Evolutionary conservation across 2,113 vertebrate genomes (phyloP).

Genomic region (Tursiops truncatus): DNA sequence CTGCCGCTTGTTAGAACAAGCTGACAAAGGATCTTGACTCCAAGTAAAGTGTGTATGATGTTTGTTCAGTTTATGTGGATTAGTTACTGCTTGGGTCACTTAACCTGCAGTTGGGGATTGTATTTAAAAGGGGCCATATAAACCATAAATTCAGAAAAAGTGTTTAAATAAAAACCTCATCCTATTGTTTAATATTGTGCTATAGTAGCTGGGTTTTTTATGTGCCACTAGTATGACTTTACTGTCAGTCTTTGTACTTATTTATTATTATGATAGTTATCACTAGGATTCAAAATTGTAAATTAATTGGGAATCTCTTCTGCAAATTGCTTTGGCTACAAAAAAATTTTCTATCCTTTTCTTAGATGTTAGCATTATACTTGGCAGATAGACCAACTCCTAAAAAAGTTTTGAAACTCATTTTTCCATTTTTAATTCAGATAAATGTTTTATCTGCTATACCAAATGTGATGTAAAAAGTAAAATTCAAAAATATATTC

Average conservation of each 20-base stretch:
- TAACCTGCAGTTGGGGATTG: background rate
- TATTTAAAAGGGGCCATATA: conserved; percentile 27
- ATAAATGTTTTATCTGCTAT: background rate
- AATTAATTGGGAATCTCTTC: background rate
- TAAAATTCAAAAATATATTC: background rate
- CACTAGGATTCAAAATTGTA: conserved; percentile 20
- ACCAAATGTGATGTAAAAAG: background rate
- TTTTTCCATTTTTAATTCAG: conserved; percentile 36
- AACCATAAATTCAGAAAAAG: background rate
- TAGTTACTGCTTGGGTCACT: background rate
- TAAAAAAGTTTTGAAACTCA: conserved; percentile 27
- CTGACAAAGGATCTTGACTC: background rate
- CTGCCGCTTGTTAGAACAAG: background rate
- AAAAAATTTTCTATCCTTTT: background rate
- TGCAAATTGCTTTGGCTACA: conserved; percentile 19
- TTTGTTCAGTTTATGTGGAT: background rate
- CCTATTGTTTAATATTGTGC: background rate
- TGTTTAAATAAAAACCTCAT: conserved; percentile 16
- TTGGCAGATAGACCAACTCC: background rate
- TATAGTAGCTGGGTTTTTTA: background rate
- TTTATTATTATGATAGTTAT: conserved; percentile 15
- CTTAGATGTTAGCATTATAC: background rate
- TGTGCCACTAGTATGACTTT: conserved; percentile 1
- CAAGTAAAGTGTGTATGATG: background rate
- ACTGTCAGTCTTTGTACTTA: background rate